A percentile compares a stretch with the other conserved stretches of the same genome.
phyloP scores from a whole-genome alignment of 2,797 vertebrate species.

The Mormyrops attenuatus region DNA sequence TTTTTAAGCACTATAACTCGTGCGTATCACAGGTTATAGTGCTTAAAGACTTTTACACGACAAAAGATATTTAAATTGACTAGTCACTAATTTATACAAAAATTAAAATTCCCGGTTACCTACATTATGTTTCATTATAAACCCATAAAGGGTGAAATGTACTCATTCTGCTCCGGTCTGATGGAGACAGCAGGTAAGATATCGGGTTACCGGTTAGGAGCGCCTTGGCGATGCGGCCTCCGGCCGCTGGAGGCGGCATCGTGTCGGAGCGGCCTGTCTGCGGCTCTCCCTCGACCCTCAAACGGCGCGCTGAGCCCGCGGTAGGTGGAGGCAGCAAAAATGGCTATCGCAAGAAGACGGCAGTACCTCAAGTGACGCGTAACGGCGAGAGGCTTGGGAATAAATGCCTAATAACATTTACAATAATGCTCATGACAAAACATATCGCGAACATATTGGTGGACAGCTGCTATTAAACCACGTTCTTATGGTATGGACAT shows the following conservation, averaged over 20 bases:
- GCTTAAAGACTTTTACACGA: neutral
- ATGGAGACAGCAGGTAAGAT: neutral
- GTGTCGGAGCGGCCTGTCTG: neutral
- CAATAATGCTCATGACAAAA: neutral
- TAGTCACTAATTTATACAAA: neutral
- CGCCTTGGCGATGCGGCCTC: neutral
- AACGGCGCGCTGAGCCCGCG: neutral
- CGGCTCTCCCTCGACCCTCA: neutral
- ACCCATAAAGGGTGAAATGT: neutral
- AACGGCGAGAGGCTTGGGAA: neutral
- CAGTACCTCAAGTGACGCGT: constrained; percentile 4
- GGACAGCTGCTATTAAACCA: neutral
- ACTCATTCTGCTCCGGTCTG: neutral
- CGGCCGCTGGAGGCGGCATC: neutral
- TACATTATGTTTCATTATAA: neutral
- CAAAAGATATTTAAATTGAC: neutral
- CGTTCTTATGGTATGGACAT: neutral
- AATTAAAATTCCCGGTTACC: neutral
- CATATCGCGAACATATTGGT: neutral
- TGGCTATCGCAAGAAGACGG: constrained; percentile 20
- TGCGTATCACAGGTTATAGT: neutral
- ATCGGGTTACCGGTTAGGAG: neutral
- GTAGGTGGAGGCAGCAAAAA: constrained; percentile 23
- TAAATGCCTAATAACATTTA: neutral
- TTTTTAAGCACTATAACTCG: neutral